Evolutionary conservation across 2,888 invertebrate species (phyloP).

Genomic region (Amiota minor): DNA sequence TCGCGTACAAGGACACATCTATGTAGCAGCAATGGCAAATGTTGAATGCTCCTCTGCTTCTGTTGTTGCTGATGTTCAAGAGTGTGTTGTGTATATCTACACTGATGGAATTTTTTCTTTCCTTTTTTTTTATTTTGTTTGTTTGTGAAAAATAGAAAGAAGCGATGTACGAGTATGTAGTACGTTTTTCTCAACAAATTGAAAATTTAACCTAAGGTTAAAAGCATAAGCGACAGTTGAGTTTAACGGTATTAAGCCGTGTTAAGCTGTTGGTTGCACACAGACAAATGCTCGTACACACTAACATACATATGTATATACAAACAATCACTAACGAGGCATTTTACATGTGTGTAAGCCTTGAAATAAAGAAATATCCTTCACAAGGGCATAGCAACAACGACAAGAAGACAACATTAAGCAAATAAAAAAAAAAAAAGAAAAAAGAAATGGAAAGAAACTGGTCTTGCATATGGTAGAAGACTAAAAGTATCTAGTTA

Average conservation of each 20-base stretch:
- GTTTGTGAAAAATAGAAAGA: background rate
- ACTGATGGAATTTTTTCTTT: too few relatives aligned
- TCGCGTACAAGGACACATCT: conserved; percentile 11
- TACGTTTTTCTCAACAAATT: conserved; percentile 51
- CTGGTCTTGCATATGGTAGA: too few relatives aligned
- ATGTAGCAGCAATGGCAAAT: background rate
- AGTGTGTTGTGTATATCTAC: background rate
- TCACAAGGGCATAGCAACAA: background rate
- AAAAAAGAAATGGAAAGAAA: too few relatives aligned
- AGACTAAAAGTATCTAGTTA: too few relatives aligned
- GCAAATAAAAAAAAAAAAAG: background rate
- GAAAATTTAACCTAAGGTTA: conserved; percentile 66
- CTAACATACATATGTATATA: conserved; percentile 17
- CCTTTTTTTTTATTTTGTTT: background rate
- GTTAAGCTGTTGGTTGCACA: conserved; percentile 60
- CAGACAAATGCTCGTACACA: conserved; percentile 30
- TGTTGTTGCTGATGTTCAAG: too few relatives aligned
- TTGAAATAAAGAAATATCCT: conserved; percentile 12
- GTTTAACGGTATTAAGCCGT: conserved; percentile 63
- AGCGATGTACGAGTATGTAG: background rate
- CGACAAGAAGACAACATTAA: background rate
- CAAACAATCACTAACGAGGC: conserved; percentile 11
- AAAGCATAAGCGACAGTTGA: conserved; percentile 64
- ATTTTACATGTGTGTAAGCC: background rate
- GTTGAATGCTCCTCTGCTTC: background rate